Conservation (phyloP, 2,797 vertebrate species). For the Falco novaeseelandiae region DNA sequence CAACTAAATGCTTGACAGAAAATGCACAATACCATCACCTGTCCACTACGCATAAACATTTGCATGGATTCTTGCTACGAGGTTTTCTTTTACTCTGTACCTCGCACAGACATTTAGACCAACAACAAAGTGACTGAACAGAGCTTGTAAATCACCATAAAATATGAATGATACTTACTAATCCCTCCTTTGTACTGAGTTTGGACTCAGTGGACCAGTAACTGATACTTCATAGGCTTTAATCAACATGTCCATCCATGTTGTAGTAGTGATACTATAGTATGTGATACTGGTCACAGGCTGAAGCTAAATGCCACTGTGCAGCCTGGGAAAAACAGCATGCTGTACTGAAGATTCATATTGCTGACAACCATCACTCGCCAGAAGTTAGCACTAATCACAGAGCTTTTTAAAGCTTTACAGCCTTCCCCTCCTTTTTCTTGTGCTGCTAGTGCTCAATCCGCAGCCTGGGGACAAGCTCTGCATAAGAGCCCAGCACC, state of each 20-base stretch:
- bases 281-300: neutral
- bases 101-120: neutral
- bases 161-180: neutral
- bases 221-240: neutral
- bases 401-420: neutral
- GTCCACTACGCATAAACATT: neutral
- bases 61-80: neutral
- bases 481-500: neutral
- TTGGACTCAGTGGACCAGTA: neutral
- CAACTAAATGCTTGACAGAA: neutral
- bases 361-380: neutral
- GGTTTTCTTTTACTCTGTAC: neutral
- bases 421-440: neutral
- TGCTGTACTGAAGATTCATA: neutral
- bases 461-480: rapidly evolving
- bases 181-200: neutral
- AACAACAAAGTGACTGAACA: neutral
- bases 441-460: rapidly evolving
- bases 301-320: no score
- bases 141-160: neutral
- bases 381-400: neutral
- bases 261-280: no score
- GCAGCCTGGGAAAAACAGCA: neutral
- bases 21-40: neutral
- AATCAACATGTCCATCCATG: neutral